Base-by-base conservation (phyloP, 1,140 invertebrate genomes). In the Tetragnatha versicolor region DNA sequence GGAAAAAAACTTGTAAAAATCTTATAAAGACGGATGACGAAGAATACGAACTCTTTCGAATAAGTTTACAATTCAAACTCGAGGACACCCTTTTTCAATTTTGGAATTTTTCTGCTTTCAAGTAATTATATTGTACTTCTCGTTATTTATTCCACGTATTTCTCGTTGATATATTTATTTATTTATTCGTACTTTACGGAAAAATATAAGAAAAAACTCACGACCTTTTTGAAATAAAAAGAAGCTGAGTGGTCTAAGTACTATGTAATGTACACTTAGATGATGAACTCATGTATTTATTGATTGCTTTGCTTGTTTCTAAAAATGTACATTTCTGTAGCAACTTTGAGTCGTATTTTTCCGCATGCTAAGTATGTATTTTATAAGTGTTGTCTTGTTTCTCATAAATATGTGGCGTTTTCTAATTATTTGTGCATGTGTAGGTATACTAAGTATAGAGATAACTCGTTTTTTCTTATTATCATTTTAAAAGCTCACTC, bases 361-460 rank as follows among this genome's bases (percentile, higher is more conserved):
- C 63, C 76, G 31, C 45, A 60, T 68, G 63, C 63, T 79, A 65
- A 76, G 72, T 76, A 79, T 69, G 76, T 79, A 35, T 58, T 79
- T 79, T 69, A 65, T 79, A 55, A 69, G 49, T 79, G 76, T 79
- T 79, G 76, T 79, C 63, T 79, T 69, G 76, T 79, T 79, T 79
- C 33, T 29, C 65, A 37, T 69, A 7, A 29, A 68, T 68, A 27
- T 79, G 76, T 79, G 76, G 25, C 39, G 65, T 79, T 79, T 69
- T 79, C 31, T 20, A 79, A 35, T 79, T 69, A 77, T 77, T 77
- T 77, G 73, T 77, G 61, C 58, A 77, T 53, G 73, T 77, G 73
- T 77, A 77, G 73, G 60, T 77, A 65, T 77, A 65, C 20, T 65
- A 45, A 77, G 61, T 77, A 77, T 66, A 65, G 47, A 77, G 14